These are phyloP conservation scores for Rhyacophila brunnea DNA, from an alignment of 1,140 invertebrate genomes.

Conservation along the genomic window DNA sequence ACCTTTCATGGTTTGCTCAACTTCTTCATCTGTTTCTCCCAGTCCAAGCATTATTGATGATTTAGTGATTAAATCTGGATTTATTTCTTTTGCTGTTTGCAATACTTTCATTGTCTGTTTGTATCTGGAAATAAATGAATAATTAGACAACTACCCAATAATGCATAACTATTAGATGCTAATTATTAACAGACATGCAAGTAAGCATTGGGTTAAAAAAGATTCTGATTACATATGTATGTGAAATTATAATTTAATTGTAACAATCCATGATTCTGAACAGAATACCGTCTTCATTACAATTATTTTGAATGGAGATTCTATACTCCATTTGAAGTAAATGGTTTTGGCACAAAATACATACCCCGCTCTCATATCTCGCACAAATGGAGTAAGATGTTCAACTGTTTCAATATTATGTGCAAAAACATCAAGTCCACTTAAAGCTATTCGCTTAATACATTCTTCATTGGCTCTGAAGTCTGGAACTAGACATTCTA, in stretches of 20 bases:
- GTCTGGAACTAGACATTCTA: conserved; percentile 97
- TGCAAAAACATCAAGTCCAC: conserved; percentile 91
- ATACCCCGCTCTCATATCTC: conserved; percentile 82
- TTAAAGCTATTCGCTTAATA: conserved; percentile 75
- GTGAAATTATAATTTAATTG: neutral
- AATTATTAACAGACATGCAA: too few relatives aligned
- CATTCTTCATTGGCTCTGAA: conserved; percentile 82
- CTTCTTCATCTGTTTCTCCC: conserved; percentile 90
- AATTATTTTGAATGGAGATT: neutral
- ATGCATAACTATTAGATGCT: too few relatives aligned
- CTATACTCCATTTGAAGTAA: too few relatives aligned
- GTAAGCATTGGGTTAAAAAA: too few relatives aligned
- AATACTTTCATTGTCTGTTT: conserved; percentile 83
- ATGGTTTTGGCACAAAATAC: neutral
- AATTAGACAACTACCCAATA: too few relatives aligned
- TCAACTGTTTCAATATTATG: conserved; percentile 98
- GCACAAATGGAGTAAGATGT: conserved; percentile 81
- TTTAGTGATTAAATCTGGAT: conserved; percentile 88
- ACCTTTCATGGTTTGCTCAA: conserved; percentile 83
- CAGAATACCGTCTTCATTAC: neutral
- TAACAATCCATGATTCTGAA: neutral
- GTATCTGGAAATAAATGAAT: conserved; percentile 49
- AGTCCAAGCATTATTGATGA: conserved; percentile 98
- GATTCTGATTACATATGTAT: too few relatives aligned
- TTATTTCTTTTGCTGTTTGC: conserved; percentile 75